Base-by-base conservation (phyloP, 1,140 invertebrate species). In the Ladona fulva region DNA sequence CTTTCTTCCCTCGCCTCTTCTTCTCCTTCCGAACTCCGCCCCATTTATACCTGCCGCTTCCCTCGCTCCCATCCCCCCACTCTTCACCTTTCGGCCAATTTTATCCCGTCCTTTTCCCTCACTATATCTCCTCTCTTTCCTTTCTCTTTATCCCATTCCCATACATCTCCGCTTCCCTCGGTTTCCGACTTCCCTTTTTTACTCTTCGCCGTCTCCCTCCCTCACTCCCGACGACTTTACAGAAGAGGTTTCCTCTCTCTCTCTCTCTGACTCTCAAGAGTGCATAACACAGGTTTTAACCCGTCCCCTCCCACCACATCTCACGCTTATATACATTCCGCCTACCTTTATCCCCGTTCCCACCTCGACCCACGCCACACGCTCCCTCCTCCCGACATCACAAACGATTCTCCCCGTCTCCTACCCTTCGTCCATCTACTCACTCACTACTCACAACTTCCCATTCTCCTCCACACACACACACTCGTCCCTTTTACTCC, bases 211-310 rank as follows among this genome's bases (percentile, higher is more conserved):
- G n/a, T 22, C 52, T 16, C n/a, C 52, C 52, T 16, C 44, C 44
- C 44, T 52, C 44, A 10, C 44, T 19, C 52, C 14, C 52, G 52
- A 66, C 52, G 1, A 66, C 52, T 66, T 66, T 22, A 66, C 52
- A 66, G 52, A 66, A 66, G 52, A 66, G 52, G 52, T 66, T 66
- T 66, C 52, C 52, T 66, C 52, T 66, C 52, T 19, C 44, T 19
- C 10, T 11, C 44, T 52, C 44, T 52, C 19, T 52, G 44, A 52
- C 44, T 52, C 44, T 66, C 3, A 66, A 8, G 52, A 66, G 52
- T 66, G 52, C 52, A 66, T 66, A 66, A 66, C 52, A 66, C n/a
- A 22, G 52, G 52, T 66, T 66, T 66, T 66, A 66, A 66, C 52
- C 52, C n/a, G 52, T 22, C n/a, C 52, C 52, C 52, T 22, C 52